Base-by-base conservation (phyloP, 2,888 invertebrate genomes). In the Rhagophthalmus giganteus region DNA sequence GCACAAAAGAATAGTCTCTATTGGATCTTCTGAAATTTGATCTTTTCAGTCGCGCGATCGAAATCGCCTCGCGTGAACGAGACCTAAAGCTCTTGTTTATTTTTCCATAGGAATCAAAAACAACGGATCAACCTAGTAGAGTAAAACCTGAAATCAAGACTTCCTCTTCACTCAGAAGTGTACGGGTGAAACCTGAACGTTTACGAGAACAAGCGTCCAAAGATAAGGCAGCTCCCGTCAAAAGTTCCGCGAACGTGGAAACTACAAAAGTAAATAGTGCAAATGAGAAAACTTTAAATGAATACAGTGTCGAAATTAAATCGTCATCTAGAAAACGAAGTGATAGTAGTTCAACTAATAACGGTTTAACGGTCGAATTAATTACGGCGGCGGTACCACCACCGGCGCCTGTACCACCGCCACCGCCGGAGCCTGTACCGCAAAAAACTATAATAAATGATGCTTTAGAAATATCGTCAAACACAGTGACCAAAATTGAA, bases 131-230 rank as follows among this genome's bases (percentile, higher is more conserved):
- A 34, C 4, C 13, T 68, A 74, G 74, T 24, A 75, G 74, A 61
- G 64, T 67, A 16, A 73, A 75, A 62, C 54, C 68, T 9, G 74
- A 78, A 60, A 69, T 72, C 12, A 80, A 79, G 61, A 74, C 76
- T 64, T 38, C 75, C 1, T 79, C 81, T 8, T 79, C 80, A 2
- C 63, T 82, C 35, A 79, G 87, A 27, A 84, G 84, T 26, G 83
- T 87, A 16, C 74, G 87, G 5, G 85, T 86, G 1, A 87, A 87
- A 68, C 80, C 85, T 0, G 81, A 81, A 56, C 72, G 80, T 10
- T 69, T 71, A 41, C 68, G 71, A 57, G 72, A 73, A 13, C 31
- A 48, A 8, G 33, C 46, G 26, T 54, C 37, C 33, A 55, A 42
- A 31, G 58, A 50, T 2, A 53, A 49, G 38, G 47, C 34, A 27